A percentile compares a stretch with the other conserved stretches of the same genome.
These are phyloP conservation scores for Ploceus nigricollis DNA, from an alignment of 2,113 vertebrate genomes.

Conservation along the genomic window DNA sequence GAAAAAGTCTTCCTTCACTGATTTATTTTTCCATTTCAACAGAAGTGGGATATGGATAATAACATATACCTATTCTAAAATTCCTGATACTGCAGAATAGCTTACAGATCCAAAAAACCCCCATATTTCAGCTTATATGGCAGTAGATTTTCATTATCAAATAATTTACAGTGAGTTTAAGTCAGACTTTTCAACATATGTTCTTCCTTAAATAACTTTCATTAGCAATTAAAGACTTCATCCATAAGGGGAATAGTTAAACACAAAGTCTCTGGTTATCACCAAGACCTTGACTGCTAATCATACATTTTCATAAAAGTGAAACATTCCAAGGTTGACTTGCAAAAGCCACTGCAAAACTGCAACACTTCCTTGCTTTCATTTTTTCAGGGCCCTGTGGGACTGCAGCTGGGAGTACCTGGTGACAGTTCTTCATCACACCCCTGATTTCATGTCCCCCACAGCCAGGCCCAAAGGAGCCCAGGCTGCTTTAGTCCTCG, in stretches of 20 bases:
- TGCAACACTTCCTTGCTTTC: neutral
- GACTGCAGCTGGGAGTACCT: neutral
- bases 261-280: neutral
- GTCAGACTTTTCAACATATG: neutral
- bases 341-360: neutral
- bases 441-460: neutral
- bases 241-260: neutral
- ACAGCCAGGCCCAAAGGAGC: neutral
- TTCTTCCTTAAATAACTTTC: neutral
- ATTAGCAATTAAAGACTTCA: neutral
- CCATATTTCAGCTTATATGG: neutral
- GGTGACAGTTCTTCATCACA: neutral
- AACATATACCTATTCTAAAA: neutral
- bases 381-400: neutral
- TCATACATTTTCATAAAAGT: neutral
- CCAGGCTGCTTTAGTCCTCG: neutral
- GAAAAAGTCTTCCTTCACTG: neutral
- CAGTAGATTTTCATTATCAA: neutral
- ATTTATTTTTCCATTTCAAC: neutral
- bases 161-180: neutral
- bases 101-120: neutral
- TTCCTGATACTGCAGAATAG: neutral
- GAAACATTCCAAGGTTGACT: neutral
- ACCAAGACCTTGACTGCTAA: neutral
- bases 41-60: neutral